phyloP scores from a whole-genome alignment of 2,113 vertebrate species.

The Loxodonta africana region DNA sequence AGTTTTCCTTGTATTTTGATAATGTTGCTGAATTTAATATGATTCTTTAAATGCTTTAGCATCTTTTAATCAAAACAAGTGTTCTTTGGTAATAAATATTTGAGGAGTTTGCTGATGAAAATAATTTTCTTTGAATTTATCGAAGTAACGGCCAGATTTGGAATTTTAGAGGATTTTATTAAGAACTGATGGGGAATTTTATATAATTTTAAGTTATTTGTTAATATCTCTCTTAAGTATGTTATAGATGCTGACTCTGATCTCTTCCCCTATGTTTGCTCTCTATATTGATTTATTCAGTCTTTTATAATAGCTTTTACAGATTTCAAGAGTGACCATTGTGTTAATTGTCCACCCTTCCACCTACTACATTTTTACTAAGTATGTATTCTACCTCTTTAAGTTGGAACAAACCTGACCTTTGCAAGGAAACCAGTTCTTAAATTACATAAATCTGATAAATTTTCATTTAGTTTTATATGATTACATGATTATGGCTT shows the following conservation, averaged over 20 bases:
- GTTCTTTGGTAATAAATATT: constrained; percentile 56
- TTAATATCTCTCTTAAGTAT: constrained; percentile 18
- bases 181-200: neutral
- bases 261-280: neutral
- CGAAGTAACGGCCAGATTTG: constrained; percentile 8
- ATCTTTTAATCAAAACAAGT: constrained; percentile 56
- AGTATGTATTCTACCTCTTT: constrained; percentile 33
- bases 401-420: constrained; percentile 5
- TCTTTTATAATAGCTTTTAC: constrained; percentile 6
- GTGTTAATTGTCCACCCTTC: neutral
- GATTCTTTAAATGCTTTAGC: neutral
- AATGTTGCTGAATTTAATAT: constrained; percentile 56
- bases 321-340: neutral
- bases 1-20: constrained; percentile 55
- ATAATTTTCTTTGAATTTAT: constrained; percentile 47
- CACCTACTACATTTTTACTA: neutral
- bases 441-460: constrained; percentile 20
- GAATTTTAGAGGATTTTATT: constrained; percentile 31
- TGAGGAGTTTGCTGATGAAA: constrained; percentile 50
- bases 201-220: constrained; percentile 37
- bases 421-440: constrained; percentile 42
- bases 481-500: constrained; percentile 36
- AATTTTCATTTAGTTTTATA: constrained; percentile 63
- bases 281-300: neutral
- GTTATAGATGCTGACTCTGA: neutral